These are phyloP conservation scores for Cacatua alba DNA, from an alignment of 2,113 vertebrate species.

Conservation along the genomic window DNA sequence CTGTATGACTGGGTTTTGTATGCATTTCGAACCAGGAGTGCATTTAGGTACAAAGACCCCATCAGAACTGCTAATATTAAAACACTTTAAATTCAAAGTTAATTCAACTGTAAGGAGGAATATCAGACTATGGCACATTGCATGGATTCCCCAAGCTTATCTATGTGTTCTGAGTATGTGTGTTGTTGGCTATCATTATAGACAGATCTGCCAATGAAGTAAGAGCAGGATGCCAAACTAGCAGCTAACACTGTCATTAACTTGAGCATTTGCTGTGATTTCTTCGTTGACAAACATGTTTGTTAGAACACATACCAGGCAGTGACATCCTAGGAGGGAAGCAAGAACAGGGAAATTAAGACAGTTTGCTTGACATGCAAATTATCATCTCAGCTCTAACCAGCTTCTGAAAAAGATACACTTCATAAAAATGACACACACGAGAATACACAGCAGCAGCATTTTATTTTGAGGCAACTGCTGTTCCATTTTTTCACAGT, in stretches of 20 bases:
- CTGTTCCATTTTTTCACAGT: background rate
- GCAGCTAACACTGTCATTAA: constrained; percentile 36
- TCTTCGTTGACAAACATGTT: constrained; percentile 35
- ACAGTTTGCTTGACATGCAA: constrained; percentile 47
- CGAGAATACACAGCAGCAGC: background rate
- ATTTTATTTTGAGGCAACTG: constrained; percentile 16
- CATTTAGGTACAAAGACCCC: background rate
- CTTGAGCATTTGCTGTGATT: constrained; percentile 44
- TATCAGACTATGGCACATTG: background rate
- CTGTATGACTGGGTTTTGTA: background rate
- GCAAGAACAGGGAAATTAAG: constrained; percentile 52
- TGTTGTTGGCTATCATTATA: background rate
- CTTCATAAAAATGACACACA: constrained; percentile 10
- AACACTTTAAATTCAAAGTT: background rate
- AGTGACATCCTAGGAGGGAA: background rate
- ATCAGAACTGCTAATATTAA: background rate
- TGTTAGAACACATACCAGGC: constrained; percentile 44
- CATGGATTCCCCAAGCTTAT: background rate
- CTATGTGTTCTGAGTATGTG: background rate
- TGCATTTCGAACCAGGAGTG: background rate
- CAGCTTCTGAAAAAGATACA: constrained; percentile 11
- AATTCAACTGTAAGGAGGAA: background rate
- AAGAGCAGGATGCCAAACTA: constrained; percentile 4
- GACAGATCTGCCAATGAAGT: constrained; percentile 8
- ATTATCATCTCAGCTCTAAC: constrained; percentile 34